Base-by-base conservation (phyloP, 2,888 invertebrate species). In the Gastracanthus pulcherrimus region DNA sequence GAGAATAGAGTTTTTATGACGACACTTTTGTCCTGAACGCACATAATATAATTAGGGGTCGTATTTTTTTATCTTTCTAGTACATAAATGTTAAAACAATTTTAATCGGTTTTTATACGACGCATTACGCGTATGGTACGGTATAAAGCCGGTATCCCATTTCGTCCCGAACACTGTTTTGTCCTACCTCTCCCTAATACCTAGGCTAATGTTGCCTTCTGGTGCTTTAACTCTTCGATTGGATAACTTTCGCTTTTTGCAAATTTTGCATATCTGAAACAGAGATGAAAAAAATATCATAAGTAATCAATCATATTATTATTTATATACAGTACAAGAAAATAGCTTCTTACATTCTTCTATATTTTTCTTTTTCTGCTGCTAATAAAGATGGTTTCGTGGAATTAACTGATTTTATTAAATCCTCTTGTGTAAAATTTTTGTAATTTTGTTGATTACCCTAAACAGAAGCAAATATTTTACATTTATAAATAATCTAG, bases 351-450 rank as follows among this genome's bases (percentile, higher is more conserved):
- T 92, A 97, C 97, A 96, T 95, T 89, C 92, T 93, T 85, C 95
- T 94, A 89, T 96, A 97, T 91, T 95, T 96, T 19, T 91, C 85
- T 83, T 94, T 93, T 89, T 98, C 97, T 51, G 94, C 92, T 26
- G 90, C 89, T 9, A 95, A 94, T 2, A 98, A 93, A 1, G 97
- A 97, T 0, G 97, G 97, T 81, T 95, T 94, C 38, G 96, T 96
- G 82, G 94, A 94, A 76, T 91, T 90, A 66, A 96, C 91, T 0
- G 96, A 95, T 82, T 93, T 93, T 83, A 93, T 89, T 72, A 97
- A 91, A 90, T 96, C 95, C 74, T 93, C 92, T 85, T 94, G 93
- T 62, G 92, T 93, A 38, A 95, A 89, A 81, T 85, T 84, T 86
- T 69, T 62, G 19, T 58, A 51, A 41, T 48, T 70, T n/a, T 4